phyloP scores from a whole-genome alignment of 2,797 vertebrate genomes.

The Xerus rutilus region DNA sequence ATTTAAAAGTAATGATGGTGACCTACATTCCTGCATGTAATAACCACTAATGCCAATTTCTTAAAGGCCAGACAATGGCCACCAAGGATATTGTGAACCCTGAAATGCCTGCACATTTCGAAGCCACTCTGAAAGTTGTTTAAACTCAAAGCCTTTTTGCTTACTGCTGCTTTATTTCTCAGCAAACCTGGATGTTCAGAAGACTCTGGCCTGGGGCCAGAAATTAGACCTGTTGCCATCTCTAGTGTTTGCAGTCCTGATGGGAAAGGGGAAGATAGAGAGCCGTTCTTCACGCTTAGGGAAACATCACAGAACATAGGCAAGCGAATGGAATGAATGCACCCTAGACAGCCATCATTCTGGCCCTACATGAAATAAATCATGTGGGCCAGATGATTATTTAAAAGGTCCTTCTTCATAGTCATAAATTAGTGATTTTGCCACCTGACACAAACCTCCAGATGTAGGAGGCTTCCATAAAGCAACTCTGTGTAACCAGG shows the following conservation, averaged over 20 bases:
- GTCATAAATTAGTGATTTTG: background rate
- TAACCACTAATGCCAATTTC: background rate
- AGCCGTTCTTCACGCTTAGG: background rate
- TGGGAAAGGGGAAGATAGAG: background rate
- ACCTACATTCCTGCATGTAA: rapidly evolving
- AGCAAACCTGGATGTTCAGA: background rate
- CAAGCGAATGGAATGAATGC: background rate
- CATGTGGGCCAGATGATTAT: background rate
- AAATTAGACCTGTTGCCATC: background rate
- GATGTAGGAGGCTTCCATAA: background rate
- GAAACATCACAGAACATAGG: background rate
- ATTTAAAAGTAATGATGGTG: background rate
- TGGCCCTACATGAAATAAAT: background rate
- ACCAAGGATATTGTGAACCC: background rate
- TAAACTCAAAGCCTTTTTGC: background rate
- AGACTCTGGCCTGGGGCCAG: background rate
- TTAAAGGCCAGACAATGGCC: background rate
- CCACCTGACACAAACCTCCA: background rate
- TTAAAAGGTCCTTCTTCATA: background rate
- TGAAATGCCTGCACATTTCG: background rate
- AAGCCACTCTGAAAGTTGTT: background rate
- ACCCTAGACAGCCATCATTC: background rate
- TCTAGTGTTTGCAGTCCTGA: background rate
- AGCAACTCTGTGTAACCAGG: rapidly evolving
- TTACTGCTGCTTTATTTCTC: background rate